phyloP scores from a whole-genome alignment of 2,888 invertebrate species.

The Rhabditoides inermis region DNA sequence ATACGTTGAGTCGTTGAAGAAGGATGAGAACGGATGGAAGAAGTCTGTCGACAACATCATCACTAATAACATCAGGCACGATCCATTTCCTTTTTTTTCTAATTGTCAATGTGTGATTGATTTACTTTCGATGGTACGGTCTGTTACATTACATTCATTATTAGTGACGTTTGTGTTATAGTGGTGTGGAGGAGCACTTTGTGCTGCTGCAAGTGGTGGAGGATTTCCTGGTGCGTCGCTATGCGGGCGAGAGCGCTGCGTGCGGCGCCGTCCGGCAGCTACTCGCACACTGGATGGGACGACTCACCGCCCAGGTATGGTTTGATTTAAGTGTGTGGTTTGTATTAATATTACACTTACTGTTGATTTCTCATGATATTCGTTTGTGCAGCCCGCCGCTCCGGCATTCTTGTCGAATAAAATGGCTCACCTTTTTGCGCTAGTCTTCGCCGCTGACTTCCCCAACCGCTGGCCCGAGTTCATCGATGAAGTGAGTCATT shows the following conservation, averaged over 20 bases:
- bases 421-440: conserved; percentile 59
- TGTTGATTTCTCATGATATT: background rate
- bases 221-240: conserved; percentile 48
- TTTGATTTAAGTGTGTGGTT: background rate
- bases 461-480: conserved; percentile 58
- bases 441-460: conserved; percentile 59
- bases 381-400: conserved; percentile 1
- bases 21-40: conserved; percentile 30
- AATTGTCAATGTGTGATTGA: background rate
- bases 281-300: conserved; percentile 26
- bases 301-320: background rate
- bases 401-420: conserved; percentile 59
- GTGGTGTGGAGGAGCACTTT: conserved; percentile 52
- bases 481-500: conserved; percentile 54
- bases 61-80: conserved; percentile 11
- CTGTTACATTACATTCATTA: background rate
- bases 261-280: conserved; percentile 20
- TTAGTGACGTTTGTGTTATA: conserved; percentile 9
- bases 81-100: background rate
- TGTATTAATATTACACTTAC: too few relatives aligned
- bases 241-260: conserved; percentile 7
- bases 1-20: conserved; percentile 27
- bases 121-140: background rate
- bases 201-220: conserved; percentile 56
- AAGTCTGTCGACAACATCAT: conserved; percentile 25